A percentile compares a stretch with the other conserved stretches of the same genome.
These are phyloP conservation scores for Diceros bicornis DNA, from an alignment of 2,797 vertebrate genomes.

Conservation along the genomic window DNA sequence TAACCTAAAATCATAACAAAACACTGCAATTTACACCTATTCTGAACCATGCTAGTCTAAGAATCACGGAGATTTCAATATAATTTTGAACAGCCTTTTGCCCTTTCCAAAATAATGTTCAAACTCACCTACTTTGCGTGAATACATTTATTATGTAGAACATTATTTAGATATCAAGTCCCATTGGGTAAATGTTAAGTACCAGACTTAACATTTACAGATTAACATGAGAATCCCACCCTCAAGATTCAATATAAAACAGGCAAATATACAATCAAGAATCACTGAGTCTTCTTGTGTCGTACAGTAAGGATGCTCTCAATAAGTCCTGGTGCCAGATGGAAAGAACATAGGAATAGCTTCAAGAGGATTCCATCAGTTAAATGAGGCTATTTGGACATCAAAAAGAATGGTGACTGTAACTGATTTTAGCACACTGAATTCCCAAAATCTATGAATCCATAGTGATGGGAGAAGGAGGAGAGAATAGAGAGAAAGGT, in stretches of 20 bases:
- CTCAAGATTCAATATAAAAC: not conserved
- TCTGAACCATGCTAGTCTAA: not conserved
- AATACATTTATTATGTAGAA: constrained; percentile 15
- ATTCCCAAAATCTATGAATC: constrained; percentile 2
- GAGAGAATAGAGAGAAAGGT: not conserved
- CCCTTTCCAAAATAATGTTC: constrained; percentile 26
- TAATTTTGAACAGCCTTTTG: constrained; percentile 21
- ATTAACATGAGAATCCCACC: not conserved
- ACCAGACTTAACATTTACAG: not conserved
- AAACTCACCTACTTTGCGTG: not conserved
- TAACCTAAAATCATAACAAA: constrained; percentile 56
- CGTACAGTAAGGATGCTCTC: not conserved
- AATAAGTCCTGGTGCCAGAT: not conserved
- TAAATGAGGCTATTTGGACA: not conserved
- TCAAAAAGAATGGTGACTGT: not conserved
- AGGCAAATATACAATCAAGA: not conserved
- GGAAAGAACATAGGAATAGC: not conserved
- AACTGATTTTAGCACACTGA: not conserved
- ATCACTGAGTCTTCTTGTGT: not conserved
- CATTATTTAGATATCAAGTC: not conserved
- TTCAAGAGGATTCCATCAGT: not conserved
- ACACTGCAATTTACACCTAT: not conserved
- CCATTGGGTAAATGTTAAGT: not conserved
- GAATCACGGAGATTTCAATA: not conserved
- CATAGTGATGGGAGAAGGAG: too few species aligned